These are phyloP conservation scores for Myrmecobius fasciatus DNA, from an alignment of 2,113 vertebrate genomes.

Conservation along the genomic window DNA sequence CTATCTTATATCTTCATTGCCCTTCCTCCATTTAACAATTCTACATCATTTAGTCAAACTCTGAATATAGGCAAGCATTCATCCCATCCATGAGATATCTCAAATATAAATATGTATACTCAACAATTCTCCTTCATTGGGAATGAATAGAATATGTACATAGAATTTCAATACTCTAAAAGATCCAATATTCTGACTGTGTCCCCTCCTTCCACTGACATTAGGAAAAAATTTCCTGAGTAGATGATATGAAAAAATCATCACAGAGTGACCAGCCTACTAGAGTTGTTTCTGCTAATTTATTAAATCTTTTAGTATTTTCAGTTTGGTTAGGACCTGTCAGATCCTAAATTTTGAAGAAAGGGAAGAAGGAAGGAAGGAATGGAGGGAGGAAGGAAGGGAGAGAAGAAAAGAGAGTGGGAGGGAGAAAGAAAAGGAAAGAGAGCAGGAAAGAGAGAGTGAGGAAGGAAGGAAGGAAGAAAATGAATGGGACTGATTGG, in stretches of 20 bases:
- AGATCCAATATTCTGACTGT: neutral
- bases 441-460: neutral
- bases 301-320: neutral
- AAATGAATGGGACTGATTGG: too few species aligned
- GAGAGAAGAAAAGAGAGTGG: neutral
- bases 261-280: neutral
- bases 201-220: neutral
- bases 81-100: neutral
- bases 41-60: neutral
- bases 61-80: neutral
- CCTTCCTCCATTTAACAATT: neutral
- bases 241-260: neutral
- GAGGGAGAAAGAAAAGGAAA: neutral
- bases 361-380: neutral
- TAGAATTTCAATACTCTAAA: neutral
- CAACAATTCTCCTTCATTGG: neutral
- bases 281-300: neutral
- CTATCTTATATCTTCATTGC: neutral
- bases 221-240: neutral
- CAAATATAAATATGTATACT: neutral
- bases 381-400: neutral
- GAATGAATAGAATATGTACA: neutral
- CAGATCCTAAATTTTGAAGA: neutral
- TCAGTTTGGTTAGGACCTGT: neutral
- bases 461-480: too few species aligned